Evolutionary conservation across 2,888 invertebrate genomes (phyloP), one percentile per base, ranked within the genome.

Genomic region (Andrena chrysosceles): DNA sequence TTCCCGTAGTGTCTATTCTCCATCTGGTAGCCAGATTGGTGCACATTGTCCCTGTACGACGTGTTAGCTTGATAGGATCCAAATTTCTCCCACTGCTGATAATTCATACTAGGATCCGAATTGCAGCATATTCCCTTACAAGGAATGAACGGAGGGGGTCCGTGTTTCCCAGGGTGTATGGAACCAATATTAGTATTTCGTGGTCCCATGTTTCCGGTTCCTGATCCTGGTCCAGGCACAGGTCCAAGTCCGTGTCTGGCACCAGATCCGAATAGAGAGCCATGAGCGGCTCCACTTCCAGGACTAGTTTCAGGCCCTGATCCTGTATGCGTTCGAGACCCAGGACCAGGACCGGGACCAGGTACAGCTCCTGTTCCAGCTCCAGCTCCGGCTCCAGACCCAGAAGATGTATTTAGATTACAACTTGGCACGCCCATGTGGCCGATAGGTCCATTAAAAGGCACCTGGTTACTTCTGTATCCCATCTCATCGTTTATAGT

Each of bases 51-150:
- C 29, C 93, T 90, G 72, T 92, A 93, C 0, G 89, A 62, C 42
- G 87, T 66, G 23, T 87, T 87, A n/a, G 89, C 76, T 66, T 89
- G 90, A 79, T 93, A 93, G 8, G 89, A 85, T 13, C 87, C 85
- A 64, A 86, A 93, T 72, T 91, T 91, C 13, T 92, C 92, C 92
- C 92, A 92, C n/a, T 89, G 88, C 31, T 91, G 93, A 72, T 93
- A 93, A 52, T 81, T 78, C 60, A 91, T 81, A 48, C 87, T 92
- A 5, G 90, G 76, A 56, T 92, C 92, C 1, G 90, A 87, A 78
- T 91, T 90, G 68, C 93, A 93, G 54, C 94, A 94, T 8, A 90
- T 82, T n/a, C 90, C 93, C 68, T 93, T 93, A 52, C 94, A 94
- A 2, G 92, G 78, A 6, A 86, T 80, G 64, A 85, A 88, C 29